These are phyloP conservation scores for Halcyon malimbica DNA, from an alignment of 2,113 vertebrate species.

Conservation along the genomic window DNA sequence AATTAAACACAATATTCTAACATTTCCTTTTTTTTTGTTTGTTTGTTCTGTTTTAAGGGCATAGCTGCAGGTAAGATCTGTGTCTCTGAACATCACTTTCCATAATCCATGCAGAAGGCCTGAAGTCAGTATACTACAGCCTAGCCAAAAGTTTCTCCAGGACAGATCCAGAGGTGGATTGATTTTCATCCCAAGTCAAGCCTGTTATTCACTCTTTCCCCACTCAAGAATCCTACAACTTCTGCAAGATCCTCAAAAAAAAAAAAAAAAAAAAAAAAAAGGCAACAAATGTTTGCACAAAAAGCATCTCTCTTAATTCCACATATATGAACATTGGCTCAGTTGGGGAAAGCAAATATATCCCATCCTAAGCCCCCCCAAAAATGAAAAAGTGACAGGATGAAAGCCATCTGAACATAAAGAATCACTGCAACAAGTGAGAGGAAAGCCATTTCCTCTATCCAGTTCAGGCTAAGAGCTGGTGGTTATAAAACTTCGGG, in stretches of 20 bases:
- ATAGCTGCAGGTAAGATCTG: background rate
- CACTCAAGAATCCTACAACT: background rate
- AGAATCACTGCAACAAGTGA: background rate
- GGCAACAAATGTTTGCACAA: background rate
- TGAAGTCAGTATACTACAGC: background rate
- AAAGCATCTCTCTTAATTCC: background rate
- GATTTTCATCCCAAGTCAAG: background rate
- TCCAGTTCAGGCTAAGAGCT: background rate
- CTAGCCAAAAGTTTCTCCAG: background rate
- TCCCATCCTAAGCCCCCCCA: rapidly evolving
- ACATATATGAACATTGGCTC: background rate
- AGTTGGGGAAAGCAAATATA: background rate
- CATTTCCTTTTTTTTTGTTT: background rate
- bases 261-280: background rate
- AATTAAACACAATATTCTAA: background rate
- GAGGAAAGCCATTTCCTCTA: background rate
- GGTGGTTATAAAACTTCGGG: background rate
- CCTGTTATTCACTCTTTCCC: background rate
- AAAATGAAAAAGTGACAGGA: background rate
- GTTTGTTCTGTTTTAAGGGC: background rate
- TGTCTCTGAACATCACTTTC: background rate
- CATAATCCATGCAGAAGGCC: background rate
- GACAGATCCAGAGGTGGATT: background rate
- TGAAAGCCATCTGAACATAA: background rate
- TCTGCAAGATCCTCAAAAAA: background rate